phyloP scores from a whole-genome alignment of 2,113 vertebrate species.

The Anguilla rostrata region DNA sequence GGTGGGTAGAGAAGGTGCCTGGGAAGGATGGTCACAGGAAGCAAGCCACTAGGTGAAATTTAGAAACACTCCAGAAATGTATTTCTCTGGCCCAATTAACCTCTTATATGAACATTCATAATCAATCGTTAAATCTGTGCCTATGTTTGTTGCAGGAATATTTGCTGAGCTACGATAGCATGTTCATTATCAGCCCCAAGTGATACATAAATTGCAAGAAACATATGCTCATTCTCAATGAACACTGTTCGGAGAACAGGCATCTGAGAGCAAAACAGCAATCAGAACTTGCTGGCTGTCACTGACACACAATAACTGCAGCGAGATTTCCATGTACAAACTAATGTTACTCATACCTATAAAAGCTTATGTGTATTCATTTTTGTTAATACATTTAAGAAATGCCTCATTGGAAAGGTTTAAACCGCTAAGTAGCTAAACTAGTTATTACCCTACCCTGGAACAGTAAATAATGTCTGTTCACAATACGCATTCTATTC shows the following conservation, averaged over 20 bases:
- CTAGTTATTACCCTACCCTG: too few relatives aligned
- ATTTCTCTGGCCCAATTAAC: not conserved
- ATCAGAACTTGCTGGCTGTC: not conserved
- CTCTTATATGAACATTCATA: not conserved
- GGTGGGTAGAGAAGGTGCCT: not conserved
- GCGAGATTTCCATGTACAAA: too few relatives aligned
- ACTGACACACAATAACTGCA: not conserved
- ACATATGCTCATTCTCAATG: too few relatives aligned
- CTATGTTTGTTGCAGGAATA: not conserved
- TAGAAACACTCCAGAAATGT: not conserved
- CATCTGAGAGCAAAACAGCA: too few relatives aligned
- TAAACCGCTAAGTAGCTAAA: not conserved
- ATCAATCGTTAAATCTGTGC: not conserved
- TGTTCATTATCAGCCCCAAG: not conserved
- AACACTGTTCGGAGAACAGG: too few relatives aligned
- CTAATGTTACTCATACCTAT: not conserved
- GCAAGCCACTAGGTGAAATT: conserved; percentile 15
- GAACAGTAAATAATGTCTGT: too few relatives aligned
- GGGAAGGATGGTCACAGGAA: conserved; percentile 19
- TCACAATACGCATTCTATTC: too few relatives aligned
- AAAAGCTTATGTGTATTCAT: not conserved
- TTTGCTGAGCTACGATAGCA: not conserved
- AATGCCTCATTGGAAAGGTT: not conserved
- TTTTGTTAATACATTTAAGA: not conserved
- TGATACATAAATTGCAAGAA: too few relatives aligned